Conservation (phyloP, 2,113 vertebrate species). For the Trochalopteron elliotii region DNA sequence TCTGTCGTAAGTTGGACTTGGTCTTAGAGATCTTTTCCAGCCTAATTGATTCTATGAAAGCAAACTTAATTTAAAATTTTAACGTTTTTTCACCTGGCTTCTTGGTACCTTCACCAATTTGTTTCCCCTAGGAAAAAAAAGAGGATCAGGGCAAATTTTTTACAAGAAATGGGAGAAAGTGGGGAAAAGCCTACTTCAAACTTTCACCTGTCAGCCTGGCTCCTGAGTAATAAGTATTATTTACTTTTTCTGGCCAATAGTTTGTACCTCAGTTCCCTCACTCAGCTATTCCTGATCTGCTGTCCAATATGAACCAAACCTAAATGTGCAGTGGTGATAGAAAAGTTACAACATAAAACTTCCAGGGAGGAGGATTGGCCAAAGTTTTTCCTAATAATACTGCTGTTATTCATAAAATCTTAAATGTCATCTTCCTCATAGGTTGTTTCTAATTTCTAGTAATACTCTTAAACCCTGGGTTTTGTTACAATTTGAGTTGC, state of each 20-base stretch:
- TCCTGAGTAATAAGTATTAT: background rate
- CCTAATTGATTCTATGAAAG: background rate
- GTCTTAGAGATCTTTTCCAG: background rate
- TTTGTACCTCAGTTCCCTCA: background rate
- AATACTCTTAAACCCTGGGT: background rate
- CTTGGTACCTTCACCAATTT: background rate
- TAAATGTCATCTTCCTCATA: background rate
- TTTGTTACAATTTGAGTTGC: background rate
- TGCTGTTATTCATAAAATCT: background rate
- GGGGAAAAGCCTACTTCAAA: background rate
- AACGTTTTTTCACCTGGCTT: background rate
- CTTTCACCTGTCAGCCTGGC: background rate
- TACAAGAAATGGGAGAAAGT: background rate
- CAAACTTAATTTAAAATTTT: background rate
- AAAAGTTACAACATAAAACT: background rate
- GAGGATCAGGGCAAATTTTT: background rate
- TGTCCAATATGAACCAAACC: background rate
- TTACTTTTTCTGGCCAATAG: background rate
- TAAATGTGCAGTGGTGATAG: background rate
- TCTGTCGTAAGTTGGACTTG: background rate
- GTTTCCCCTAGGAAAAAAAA: background rate
- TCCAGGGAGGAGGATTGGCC: background rate
- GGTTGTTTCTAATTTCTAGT: background rate
- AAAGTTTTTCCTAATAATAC: background rate
- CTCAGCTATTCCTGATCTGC: background rate